Percentiles rank a stretch among this genome's conserved stretches.
Evolutionary conservation across 2,888 invertebrate genomes (phyloP).

Genomic region (Thera britannica): DNA sequence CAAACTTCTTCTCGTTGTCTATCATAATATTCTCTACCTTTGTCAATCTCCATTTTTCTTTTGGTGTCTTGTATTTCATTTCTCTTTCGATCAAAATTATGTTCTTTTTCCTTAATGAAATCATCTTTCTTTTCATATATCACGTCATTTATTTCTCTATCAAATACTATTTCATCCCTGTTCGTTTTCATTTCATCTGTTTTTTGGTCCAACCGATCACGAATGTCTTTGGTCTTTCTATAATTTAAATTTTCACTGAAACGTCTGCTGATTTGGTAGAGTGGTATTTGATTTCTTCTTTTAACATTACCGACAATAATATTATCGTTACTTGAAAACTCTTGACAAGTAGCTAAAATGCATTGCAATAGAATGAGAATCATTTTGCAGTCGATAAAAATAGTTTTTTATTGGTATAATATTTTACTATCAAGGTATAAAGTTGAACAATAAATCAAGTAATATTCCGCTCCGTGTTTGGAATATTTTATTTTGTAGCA

Average conservation of each 20-base stretch:
- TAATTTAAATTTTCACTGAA: constrained; percentile 33
- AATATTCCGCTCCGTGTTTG: no score
- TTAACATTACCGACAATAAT: constrained; percentile 34
- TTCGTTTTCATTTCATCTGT: neutral
- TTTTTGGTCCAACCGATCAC: constrained; percentile 2
- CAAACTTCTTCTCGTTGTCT: neutral
- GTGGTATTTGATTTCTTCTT: constrained; percentile 37
- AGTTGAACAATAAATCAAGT: neutral
- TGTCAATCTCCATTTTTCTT: neutral
- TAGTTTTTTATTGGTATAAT: neutral
- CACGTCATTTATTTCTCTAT: constrained; percentile 8
- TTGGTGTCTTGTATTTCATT: neutral
- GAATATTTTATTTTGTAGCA: no score
- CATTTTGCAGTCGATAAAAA: constrained; percentile 17
- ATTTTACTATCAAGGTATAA: constrained; percentile 6
- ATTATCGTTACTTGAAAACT: constrained; percentile 21
- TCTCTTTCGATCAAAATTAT: neutral
- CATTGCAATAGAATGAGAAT: constrained; percentile 26
- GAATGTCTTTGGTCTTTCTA: constrained; percentile 39
- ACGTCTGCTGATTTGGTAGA: constrained; percentile 28
- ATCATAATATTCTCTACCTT: neutral
- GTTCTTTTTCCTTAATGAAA: neutral
- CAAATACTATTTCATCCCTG: neutral
- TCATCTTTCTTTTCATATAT: neutral
- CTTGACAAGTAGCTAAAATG: constrained; percentile 29